Evolutionary conservation across 1,140 invertebrate genomes (phyloP).

Genomic region (Brachionus koreanus): DNA sequence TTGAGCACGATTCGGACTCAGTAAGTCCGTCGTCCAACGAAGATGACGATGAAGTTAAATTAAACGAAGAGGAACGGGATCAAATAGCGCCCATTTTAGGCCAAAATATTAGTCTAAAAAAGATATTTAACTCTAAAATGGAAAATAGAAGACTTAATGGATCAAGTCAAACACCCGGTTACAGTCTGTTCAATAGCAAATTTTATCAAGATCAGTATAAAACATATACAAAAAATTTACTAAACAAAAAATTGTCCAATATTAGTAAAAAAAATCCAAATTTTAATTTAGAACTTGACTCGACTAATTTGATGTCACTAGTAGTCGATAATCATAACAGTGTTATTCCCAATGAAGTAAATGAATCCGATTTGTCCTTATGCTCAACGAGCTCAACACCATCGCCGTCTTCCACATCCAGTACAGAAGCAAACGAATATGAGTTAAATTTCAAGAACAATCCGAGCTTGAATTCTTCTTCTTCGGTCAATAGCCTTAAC

Average conservation of each 20-base stretch:
- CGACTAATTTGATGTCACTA: conserved; percentile 7
- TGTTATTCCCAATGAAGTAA: background rate
- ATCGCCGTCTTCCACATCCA: conserved; percentile 16
- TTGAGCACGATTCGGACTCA: background rate
- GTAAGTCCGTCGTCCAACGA: conserved; percentile 11
- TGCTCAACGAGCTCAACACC: background rate
- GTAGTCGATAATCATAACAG: background rate
- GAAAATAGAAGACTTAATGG: background rate
- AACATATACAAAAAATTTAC: conserved; percentile 9
- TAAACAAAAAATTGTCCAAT: conserved; percentile 12
- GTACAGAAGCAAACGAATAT: background rate
- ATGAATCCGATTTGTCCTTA: background rate
- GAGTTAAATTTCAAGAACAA: background rate
- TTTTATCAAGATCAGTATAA: conserved; percentile 19
- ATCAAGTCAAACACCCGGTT: background rate
- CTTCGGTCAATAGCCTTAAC: background rate
- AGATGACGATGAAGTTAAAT: conserved; percentile 15
- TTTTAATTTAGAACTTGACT: background rate
- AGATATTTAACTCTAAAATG: conserved; percentile 35
- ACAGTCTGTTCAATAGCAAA: conserved; percentile 12
- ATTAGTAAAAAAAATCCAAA: background rate
- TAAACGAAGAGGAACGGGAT: background rate
- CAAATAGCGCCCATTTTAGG: background rate
- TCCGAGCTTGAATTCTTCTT: background rate
- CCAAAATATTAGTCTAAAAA: conserved; percentile 6